Evolutionary conservation across 2,888 invertebrate genomes (phyloP).

Genomic region (Tipula unca): DNA sequence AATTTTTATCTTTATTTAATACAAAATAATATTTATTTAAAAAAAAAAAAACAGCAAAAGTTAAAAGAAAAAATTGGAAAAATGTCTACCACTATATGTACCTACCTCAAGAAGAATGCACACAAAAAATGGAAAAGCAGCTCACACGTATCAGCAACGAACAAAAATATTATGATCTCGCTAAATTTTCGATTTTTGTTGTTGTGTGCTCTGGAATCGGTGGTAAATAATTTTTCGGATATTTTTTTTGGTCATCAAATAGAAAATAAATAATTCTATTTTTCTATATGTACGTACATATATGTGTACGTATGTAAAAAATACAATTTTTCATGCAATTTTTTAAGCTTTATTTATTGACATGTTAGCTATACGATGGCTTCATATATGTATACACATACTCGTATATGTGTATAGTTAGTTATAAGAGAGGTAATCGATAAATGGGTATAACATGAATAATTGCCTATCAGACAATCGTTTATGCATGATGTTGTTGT

Average conservation of each 20-base stretch:
- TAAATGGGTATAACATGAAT: conserved; percentile 4
- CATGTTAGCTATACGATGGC: conserved; percentile 14
- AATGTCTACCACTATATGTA: not conserved
- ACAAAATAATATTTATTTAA: not conserved
- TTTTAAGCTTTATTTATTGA: conserved; percentile 8
- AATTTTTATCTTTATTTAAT: conserved; percentile 8
- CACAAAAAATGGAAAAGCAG: not conserved
- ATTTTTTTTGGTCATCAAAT: not conserved
- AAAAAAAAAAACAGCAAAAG: not conserved
- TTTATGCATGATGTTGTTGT: not conserved
- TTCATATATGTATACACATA: not conserved
- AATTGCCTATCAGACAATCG: conserved; percentile 14
- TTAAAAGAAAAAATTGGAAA: not conserved
- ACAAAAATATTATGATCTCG: conserved; percentile 8
- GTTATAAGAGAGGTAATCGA: not conserved
- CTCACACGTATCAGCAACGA: conserved; percentile 14
- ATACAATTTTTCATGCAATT: not conserved
- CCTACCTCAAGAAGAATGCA: not conserved
- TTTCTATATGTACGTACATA: not conserved
- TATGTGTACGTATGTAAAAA: too few species aligned
- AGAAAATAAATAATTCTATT: not conserved
- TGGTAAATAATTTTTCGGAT: not conserved
- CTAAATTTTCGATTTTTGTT: not conserved
- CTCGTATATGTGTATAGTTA: not conserved
- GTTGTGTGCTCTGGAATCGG: not conserved